phyloP scores from a whole-genome alignment of 2,113 vertebrate species.

The Paratilapia polleni region DNA sequence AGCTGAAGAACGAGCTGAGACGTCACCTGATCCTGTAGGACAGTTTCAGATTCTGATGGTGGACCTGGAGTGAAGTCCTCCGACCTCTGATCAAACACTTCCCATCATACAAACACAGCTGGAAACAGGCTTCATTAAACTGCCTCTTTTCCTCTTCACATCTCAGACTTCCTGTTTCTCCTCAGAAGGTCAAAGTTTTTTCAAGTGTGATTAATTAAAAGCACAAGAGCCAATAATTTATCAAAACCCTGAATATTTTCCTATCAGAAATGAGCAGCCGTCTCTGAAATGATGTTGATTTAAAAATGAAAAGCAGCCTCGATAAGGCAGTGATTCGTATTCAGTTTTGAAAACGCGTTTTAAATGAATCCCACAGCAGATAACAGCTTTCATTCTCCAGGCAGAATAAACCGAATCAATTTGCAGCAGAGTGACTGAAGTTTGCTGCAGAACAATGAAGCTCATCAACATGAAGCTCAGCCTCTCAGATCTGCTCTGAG shows the following conservation, averaged over 20 bases:
- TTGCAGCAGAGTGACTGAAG: background rate
- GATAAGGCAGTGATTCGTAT: slow-evolving; percentile 14
- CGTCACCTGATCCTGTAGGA: background rate
- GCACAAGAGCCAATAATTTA: slow-evolving; percentile 1
- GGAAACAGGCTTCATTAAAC: background rate
- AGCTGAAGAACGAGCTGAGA: background rate
- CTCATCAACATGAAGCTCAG: background rate
- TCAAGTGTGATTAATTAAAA: slow-evolving; percentile 9
- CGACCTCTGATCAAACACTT: background rate
- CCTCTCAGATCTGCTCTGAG: too few species aligned
- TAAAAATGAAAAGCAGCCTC: background rate
- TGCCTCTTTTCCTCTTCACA: background rate
- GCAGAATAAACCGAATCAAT: background rate
- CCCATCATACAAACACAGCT: background rate
- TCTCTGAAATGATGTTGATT: slow-evolving; percentile 24
- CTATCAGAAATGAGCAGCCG: background rate
- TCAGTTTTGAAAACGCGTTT: slow-evolving; percentile 8
- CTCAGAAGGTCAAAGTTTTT: slow-evolving; percentile 19
- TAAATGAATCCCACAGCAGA: slow-evolving; percentile 16
- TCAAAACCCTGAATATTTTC: slow-evolving; percentile 8
- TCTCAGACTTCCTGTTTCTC: background rate
- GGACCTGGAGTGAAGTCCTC: background rate
- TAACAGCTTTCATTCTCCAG: slow-evolving; percentile 3
- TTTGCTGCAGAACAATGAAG: background rate
- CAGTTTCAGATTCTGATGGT: background rate